These are phyloP conservation scores for Microctenopoma lineatum DNA, from an alignment of 2,797 vertebrate species.

Conservation along the genomic window DNA sequence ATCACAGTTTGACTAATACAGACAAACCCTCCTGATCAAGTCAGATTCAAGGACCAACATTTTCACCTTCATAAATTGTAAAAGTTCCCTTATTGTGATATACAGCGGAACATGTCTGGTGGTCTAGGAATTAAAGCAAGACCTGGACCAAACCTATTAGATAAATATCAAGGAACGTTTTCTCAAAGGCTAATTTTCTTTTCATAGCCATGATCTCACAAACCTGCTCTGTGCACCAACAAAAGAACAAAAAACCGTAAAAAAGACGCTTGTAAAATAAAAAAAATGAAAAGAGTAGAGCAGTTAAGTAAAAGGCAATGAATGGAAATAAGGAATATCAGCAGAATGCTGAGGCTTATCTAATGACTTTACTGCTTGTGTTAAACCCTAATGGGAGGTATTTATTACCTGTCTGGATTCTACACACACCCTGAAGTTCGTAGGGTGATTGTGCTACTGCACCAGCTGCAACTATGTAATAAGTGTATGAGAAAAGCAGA, in stretches of 20 bases:
- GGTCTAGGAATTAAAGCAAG: constrained; percentile 26
- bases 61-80: constrained; percentile 43
- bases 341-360: constrained; percentile 17
- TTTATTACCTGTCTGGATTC: constrained; percentile 12
- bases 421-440: constrained; percentile 2
- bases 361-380: constrained; percentile 15
- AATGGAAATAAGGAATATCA: constrained; percentile 8
- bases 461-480: not conserved
- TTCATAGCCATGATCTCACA: constrained; percentile 35
- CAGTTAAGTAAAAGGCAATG: constrained; percentile 10
- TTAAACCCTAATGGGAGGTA: constrained; percentile 12
- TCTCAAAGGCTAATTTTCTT: constrained; percentile 41
- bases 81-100: constrained; percentile 21
- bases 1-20: constrained; percentile 65
- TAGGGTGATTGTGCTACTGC: not conserved
- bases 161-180: constrained; percentile 37
- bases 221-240: constrained; percentile 20
- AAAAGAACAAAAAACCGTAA: not conserved
- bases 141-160: constrained; percentile 26
- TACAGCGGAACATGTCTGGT: constrained; percentile 20
- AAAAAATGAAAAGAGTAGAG: constrained; percentile 4
- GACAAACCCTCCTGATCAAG: constrained; percentile 46
- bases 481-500: constrained; percentile 21
- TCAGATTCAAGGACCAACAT: constrained; percentile 52
- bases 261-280: constrained; percentile 18